Conservation (phyloP, 2,797 vertebrate genomes). For the Delichon dasypus region DNA sequence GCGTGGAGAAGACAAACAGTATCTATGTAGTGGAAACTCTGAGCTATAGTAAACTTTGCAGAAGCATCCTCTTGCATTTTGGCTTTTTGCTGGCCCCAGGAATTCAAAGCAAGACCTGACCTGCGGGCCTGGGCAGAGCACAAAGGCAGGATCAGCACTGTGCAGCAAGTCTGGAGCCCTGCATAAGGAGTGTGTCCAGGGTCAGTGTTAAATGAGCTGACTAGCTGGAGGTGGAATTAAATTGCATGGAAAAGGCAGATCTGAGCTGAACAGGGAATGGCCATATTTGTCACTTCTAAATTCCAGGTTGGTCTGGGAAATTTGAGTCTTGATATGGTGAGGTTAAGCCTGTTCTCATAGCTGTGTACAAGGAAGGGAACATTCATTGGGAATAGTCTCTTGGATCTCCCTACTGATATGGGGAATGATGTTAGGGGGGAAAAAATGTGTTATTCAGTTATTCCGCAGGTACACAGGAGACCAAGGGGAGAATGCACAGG, state of each 20-base stretch:
- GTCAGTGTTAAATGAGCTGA: not conserved
- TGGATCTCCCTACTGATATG: not conserved
- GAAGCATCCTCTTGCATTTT: not conserved
- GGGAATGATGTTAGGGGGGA: not conserved
- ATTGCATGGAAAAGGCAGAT: constrained; percentile 5
- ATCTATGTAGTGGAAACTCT: not conserved
- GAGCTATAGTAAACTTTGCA: not conserved
- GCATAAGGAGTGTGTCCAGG: not conserved
- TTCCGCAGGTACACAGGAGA: not conserved
- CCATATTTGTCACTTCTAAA: not conserved
- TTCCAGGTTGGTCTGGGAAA: not conserved
- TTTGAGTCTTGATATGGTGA: not conserved
- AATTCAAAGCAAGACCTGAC: not conserved
- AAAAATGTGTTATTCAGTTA: not conserved
- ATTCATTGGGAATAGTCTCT: not conserved
- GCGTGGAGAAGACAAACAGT: not conserved
- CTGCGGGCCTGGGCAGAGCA: not conserved
- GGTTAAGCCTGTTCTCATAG: not conserved
- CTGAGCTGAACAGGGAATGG: not conserved
- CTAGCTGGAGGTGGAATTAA: not conserved
- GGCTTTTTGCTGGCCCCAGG: not conserved
- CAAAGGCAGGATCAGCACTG: not conserved
- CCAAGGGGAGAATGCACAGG: no score
- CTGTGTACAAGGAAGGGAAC: not conserved
- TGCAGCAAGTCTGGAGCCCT: not conserved